phyloP scores from a whole-genome alignment of 2,888 invertebrate species.

The Lathronympha strigana region DNA sequence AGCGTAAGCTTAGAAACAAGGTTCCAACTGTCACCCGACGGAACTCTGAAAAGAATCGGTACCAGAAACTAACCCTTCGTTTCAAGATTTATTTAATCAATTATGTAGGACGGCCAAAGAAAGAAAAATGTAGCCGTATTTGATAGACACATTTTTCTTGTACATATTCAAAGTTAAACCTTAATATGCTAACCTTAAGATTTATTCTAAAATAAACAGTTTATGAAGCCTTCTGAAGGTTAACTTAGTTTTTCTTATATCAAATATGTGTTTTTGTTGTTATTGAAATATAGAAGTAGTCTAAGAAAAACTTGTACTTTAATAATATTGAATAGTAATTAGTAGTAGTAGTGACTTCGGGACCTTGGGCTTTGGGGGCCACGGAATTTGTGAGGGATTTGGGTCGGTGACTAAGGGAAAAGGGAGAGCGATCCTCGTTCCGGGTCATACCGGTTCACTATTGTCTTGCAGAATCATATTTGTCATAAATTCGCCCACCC shows the following conservation, averaged over 20 bases:
- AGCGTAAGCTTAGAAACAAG: no score
- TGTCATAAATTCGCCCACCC: no score
- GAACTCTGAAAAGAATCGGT: not conserved
- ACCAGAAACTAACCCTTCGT: not conserved
- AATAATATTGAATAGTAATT: not conserved
- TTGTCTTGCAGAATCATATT: no score
- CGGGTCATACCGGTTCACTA: no score
- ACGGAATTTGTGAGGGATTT: no score
- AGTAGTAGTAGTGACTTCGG: not conserved
- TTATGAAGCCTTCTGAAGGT: not conserved
- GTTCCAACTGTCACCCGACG: no score
- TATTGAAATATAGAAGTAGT: no score
- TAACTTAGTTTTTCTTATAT: not conserved
- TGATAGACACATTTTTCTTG: not conserved
- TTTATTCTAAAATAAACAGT: not conserved
- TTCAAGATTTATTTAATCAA: slow-evolving; percentile 3
- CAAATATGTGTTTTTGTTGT: no score
- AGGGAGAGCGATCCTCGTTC: no score
- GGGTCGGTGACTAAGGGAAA: no score
- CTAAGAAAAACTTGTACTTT: no score
- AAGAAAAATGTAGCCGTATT: not conserved
- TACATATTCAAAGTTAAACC: not conserved
- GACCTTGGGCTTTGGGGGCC: no score
- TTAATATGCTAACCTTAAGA: not conserved
- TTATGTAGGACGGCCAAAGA: not conserved